A percentile compares a stretch with the other conserved stretches of the same genome.
phyloP scores from a whole-genome alignment of 2,113 vertebrate genomes.

The Antennarius striatus region DNA sequence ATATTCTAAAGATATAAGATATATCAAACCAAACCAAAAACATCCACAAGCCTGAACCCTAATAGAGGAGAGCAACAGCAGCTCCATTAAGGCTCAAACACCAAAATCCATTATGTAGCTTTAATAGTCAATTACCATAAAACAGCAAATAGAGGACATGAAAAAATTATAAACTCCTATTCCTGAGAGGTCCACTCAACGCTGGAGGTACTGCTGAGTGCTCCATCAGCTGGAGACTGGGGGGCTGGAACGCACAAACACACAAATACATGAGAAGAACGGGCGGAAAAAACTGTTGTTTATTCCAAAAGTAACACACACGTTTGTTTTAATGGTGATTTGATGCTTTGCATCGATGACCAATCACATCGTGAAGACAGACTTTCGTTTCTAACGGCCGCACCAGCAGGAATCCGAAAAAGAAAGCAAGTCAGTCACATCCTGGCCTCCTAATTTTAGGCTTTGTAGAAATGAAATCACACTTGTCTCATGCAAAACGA shows the following conservation, averaged over 20 bases:
- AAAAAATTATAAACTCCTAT: slow-evolving; percentile 43
- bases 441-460: slow-evolving; percentile 9
- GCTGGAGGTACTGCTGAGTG: slow-evolving; percentile 42
- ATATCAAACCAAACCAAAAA: neutral
- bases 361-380: neutral
- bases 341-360: neutral
- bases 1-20: neutral
- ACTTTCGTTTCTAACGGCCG: neutral
- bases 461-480: slow-evolving; percentile 22
- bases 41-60: neutral
- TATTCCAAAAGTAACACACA: neutral
- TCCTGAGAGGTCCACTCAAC: slow-evolving; percentile 26
- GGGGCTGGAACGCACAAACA: neutral
- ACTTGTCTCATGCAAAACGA: slow-evolving; percentile 29
- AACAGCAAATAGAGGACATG: slow-evolving; percentile 34
- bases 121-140: slow-evolving; percentile 37
- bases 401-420: slow-evolving; percentile 1
- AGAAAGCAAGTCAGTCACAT: slow-evolving; percentile 3
- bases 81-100: slow-evolving; percentile 15
- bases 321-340: slow-evolving; percentile 30
- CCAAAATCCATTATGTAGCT: slow-evolving; percentile 26
- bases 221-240: slow-evolving; percentile 28
- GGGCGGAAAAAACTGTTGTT: slow-evolving; percentile 32
- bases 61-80: neutral
- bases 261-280: slow-evolving; percentile 17